These are phyloP conservation scores for Eidolon helvum DNA, from an alignment of 2,113 vertebrate species.

Conservation along the genomic window DNA sequence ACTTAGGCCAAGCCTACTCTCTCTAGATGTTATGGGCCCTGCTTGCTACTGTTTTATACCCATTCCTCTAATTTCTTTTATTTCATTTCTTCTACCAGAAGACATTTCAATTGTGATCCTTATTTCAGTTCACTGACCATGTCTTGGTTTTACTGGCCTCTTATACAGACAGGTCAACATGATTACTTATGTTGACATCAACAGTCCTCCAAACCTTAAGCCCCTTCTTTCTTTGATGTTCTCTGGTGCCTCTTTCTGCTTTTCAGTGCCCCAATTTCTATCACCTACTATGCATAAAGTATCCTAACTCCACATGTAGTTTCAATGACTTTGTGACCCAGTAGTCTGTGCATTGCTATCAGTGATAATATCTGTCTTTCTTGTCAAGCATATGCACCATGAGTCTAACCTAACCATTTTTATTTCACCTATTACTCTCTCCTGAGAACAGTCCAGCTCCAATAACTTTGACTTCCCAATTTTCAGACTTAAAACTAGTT, in stretches of 20 bases:
- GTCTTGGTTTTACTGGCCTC: neutral
- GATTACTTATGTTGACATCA: neutral
- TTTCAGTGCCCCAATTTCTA: neutral
- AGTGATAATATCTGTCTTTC: neutral
- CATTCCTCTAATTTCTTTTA: neutral
- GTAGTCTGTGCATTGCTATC: neutral
- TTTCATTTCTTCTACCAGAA: neutral
- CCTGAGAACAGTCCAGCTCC: neutral
- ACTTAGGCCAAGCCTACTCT: neutral
- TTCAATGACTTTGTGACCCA: neutral
- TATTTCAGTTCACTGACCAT: neutral
- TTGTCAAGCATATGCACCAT: neutral
- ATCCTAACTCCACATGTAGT: rapidly evolving
- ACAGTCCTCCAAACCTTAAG: neutral
- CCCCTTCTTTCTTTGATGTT: neutral
- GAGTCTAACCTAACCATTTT: neutral
- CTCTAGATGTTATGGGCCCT: neutral
- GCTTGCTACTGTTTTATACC: neutral
- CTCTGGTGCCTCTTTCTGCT: neutral
- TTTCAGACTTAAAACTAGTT: neutral
- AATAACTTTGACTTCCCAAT: neutral
- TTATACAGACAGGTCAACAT: neutral
- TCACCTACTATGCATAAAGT: neutral
- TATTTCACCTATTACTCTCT: neutral
- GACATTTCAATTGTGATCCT: neutral